Evolutionary conservation across 2,797 vertebrate genomes (phyloP).

Genomic region (Myoxocephalus aenaeus): DNA sequence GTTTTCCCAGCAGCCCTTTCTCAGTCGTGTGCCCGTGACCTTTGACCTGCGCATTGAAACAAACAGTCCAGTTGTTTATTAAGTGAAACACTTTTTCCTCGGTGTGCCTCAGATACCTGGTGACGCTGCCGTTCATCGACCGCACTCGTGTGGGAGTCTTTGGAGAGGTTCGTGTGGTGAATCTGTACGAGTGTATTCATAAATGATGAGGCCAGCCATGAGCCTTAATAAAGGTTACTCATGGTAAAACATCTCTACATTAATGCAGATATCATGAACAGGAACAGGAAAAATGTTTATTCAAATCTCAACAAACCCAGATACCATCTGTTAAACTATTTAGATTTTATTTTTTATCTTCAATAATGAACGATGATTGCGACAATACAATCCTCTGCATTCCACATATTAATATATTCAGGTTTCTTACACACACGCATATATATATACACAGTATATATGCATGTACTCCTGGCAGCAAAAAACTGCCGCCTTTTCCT

Average conservation of each 20-base stretch:
- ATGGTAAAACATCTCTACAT: neutral
- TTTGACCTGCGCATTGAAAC: constrained; percentile 22
- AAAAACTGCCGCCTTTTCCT: too few species aligned
- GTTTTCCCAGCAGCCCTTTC: neutral
- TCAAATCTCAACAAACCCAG: neutral
- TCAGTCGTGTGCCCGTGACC: neutral
- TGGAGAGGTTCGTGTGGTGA: constrained; percentile 76
- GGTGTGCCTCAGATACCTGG: constrained; percentile 74
- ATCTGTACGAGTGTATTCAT: neutral
- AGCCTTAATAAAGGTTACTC: neutral
- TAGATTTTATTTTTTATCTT: neutral
- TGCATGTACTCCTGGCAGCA: too few species aligned
- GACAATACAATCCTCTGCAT: neutral
- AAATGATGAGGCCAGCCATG: neutral
- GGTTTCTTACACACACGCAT: too few species aligned
- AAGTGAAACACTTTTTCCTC: neutral
- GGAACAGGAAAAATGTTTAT: neutral
- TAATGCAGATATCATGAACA: neutral
- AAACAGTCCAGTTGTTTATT: neutral
- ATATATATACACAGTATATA: too few species aligned
- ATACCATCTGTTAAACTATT: neutral
- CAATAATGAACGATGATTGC: too few species aligned
- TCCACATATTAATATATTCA: neutral
- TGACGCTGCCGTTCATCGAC: constrained; percentile 80
- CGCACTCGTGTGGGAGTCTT: constrained; percentile 81